phyloP scores from a whole-genome alignment of 2,113 vertebrate species.

The Macroglossus sobrinus region DNA sequence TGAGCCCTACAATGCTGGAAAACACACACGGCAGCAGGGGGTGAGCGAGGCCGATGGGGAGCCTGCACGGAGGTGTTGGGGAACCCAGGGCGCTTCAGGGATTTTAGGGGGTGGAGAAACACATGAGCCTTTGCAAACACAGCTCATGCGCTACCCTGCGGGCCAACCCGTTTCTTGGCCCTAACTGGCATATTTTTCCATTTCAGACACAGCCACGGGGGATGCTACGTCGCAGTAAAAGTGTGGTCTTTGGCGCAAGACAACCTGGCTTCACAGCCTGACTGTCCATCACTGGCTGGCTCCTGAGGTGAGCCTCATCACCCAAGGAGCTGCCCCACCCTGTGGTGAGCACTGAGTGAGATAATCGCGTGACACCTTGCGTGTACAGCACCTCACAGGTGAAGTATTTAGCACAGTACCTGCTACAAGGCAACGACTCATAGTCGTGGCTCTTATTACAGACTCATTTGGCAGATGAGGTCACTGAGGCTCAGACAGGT shows the following conservation, averaged over 20 bases:
- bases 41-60: background rate
- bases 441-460: background rate
- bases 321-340: background rate
- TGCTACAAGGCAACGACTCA: background rate
- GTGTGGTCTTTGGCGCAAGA: background rate
- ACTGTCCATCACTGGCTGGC: background rate
- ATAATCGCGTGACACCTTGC: background rate
- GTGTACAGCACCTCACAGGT: background rate
- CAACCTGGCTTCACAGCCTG: background rate
- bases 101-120: background rate
- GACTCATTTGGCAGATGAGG: background rate
- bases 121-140: background rate
- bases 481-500: background rate
- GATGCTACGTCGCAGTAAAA: background rate
- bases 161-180: background rate
- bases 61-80: background rate
- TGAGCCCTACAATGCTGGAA: background rate
- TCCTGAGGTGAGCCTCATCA: background rate
- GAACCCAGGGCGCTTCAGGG: background rate
- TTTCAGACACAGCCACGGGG: background rate
- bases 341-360: background rate
- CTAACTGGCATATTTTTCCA: background rate
- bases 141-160: rapidly evolving
- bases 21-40: rapidly evolving
- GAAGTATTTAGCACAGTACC: background rate